Conservation (phyloP, 2,797 vertebrate genomes). For the Eutrigla gurnardus region DNA sequence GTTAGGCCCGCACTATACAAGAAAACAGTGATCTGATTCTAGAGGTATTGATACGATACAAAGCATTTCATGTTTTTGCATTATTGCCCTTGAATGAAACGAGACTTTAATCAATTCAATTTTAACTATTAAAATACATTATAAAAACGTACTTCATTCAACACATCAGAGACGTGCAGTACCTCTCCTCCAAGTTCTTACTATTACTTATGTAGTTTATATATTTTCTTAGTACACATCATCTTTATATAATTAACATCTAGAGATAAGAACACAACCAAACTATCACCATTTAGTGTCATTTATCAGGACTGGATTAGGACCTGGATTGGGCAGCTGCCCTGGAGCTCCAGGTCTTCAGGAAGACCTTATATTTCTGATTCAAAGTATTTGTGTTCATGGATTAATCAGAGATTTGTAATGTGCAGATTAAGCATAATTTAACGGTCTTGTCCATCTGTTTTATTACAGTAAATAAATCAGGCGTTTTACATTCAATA, state of each 20-base stretch:
- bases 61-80: neutral
- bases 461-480: neutral
- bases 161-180: too few species aligned
- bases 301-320: neutral
- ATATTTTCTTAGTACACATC: neutral
- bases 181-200: too few species aligned
- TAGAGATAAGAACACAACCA: neutral
- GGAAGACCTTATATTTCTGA: too few species aligned
- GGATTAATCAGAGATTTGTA: neutral
- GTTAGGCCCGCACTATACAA: neutral
- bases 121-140: neutral
- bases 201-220: too few species aligned
- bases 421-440: neutral
- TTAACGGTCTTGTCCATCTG: neutral
- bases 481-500: neutral
- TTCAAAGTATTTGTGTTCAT: too few species aligned
- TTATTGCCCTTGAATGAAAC: neutral
- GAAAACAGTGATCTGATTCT: slow-evolving; percentile 5
- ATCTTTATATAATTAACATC: neutral
- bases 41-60: slow-evolving; percentile 10
- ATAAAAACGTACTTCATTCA: too few species aligned
- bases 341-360: neutral
- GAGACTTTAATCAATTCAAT: neutral
- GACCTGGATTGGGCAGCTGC: neutral
- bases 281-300: neutral